These are phyloP conservation scores for Drosophila nasuta DNA, from an alignment of 1,140 invertebrate species.

Conservation along the genomic window DNA sequence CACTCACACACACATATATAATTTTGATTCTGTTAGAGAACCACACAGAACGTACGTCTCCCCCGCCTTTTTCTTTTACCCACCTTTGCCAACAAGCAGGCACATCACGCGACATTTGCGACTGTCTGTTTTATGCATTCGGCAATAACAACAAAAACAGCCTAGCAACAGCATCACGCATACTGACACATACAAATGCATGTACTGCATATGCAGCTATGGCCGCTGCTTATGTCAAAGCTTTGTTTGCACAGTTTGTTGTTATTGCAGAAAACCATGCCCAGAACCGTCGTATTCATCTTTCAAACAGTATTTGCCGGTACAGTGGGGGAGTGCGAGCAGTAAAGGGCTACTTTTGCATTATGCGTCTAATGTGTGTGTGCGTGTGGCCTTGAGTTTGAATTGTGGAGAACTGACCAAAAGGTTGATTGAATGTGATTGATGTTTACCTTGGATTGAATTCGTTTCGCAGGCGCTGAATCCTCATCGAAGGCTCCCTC, in stretches of 20 bases:
- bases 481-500: slow-evolving; percentile 33
- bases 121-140: slow-evolving; percentile 62
- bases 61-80: neutral
- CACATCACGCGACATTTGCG: slow-evolving; percentile 63
- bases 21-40: slow-evolving; percentile 39
- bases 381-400: slow-evolving; percentile 52
- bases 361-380: slow-evolving; percentile 20
- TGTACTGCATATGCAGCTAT: slow-evolving; percentile 13
- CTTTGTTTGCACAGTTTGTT: slow-evolving; percentile 30
- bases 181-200: slow-evolving; percentile 1
- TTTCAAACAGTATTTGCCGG: neutral
- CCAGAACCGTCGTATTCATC: slow-evolving; percentile 5
- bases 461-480: slow-evolving; percentile 19
- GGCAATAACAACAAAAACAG: slow-evolving; percentile 50
- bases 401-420: slow-evolving; percentile 27
- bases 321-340: neutral
- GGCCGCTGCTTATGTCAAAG: slow-evolving; percentile 26
- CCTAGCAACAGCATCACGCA: slow-evolving; percentile 68
- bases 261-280: slow-evolving; percentile 2
- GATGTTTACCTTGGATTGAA: slow-evolving; percentile 35
- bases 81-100: neutral
- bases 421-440: slow-evolving; percentile 7
- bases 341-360: slow-evolving; percentile 41
- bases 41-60: slow-evolving; percentile 6
- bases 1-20: slow-evolving; percentile 38